Conservation (phyloP, 1,140 invertebrate genomes). For the Heliconius melpomene region DNA sequence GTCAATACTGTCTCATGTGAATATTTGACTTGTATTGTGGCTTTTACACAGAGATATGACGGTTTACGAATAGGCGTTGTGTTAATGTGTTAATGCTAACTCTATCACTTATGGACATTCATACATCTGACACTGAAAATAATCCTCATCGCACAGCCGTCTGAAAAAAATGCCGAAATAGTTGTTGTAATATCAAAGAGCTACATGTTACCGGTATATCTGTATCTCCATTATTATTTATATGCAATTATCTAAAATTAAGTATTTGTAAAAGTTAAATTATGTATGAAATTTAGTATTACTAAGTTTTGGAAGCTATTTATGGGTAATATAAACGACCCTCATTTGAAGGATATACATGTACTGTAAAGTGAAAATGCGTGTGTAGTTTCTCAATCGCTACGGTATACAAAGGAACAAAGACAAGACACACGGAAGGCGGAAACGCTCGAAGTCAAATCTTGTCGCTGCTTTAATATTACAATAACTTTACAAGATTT, state of each 20-base stretch:
- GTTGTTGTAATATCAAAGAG: constrained; percentile 81
- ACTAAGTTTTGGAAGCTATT: background rate
- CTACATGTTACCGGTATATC: constrained; percentile 28
- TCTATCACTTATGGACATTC: constrained; percentile 77
- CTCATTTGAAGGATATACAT: background rate
- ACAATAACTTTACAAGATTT: constrained; percentile 81
- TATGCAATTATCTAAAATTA: background rate
- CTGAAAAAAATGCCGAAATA: constrained; percentile 75
- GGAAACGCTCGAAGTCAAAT: constrained; percentile 71
- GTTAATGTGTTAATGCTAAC: constrained; percentile 79
- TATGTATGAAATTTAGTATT: background rate
- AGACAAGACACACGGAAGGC: constrained; percentile 75
- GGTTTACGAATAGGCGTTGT: constrained; percentile 64
- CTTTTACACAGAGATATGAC: constrained; percentile 45
- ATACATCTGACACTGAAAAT: constrained; percentile 76
- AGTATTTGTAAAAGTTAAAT: background rate
- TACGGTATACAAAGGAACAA: constrained; percentile 57
- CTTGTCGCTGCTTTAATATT: constrained; percentile 79
- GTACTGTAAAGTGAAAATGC: too few species aligned
- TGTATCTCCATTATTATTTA: too few species aligned
- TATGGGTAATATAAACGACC: constrained; percentile 1
- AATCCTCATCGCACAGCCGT: constrained; percentile 78
- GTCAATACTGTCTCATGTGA: constrained; percentile 46
- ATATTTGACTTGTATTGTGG: constrained; percentile 3
- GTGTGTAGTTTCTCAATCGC: constrained; percentile 73